These are phyloP conservation scores for Conistra vaccinii DNA, from an alignment of 2,888 invertebrate genomes.

Conservation along the genomic window DNA sequence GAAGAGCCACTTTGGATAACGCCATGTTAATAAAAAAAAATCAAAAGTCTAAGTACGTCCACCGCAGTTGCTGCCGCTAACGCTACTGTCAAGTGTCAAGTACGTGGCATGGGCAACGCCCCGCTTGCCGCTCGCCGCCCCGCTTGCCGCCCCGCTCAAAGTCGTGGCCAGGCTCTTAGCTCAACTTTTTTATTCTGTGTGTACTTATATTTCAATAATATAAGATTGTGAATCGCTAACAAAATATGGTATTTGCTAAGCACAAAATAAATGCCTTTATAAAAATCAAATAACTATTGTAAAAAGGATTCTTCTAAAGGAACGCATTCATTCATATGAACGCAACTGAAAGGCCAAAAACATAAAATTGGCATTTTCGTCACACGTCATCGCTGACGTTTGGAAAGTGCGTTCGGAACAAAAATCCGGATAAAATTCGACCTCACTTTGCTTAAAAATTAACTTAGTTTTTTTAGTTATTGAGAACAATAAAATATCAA, in stretches of 20 bases:
- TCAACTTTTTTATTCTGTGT: not conserved
- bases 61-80: too few species aligned
- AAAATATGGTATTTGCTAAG: not conserved
- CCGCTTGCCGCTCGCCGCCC: too few species aligned
- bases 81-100: too few species aligned
- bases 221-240: not conserved
- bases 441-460: not conserved
- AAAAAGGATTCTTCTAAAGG: slow-evolving; percentile 11
- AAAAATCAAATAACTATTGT: not conserved
- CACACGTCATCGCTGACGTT: slow-evolving; percentile 86
- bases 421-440: accelerated
- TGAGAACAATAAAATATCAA: not conserved
- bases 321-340: slow-evolving; percentile 71
- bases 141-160: too few species aligned
- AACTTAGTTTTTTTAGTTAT: too few species aligned
- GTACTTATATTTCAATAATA: not conserved
- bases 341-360: slow-evolving; percentile 70
- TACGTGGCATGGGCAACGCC: too few species aligned
- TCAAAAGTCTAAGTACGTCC: too few species aligned
- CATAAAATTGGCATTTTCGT: slow-evolving; percentile 63
- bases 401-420: slow-evolving; percentile 72
- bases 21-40: too few species aligned
- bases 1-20: too few species aligned
- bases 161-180: too few species aligned
- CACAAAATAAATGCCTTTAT: not conserved